phyloP scores from a whole-genome alignment of 1,140 invertebrate genomes.

The Fopius arisanus region DNA sequence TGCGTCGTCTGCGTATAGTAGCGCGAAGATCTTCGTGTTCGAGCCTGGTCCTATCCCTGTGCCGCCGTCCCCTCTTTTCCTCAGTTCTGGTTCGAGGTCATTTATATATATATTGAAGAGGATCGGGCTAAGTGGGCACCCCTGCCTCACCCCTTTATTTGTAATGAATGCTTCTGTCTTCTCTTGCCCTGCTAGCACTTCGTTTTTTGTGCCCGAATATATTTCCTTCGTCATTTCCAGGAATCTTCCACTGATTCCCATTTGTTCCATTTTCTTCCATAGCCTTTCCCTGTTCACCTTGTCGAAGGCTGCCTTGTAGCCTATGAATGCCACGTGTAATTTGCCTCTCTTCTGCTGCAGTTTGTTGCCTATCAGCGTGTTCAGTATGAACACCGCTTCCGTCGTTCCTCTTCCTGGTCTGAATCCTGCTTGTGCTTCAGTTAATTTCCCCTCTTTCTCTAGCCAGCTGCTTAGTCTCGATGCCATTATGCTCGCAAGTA shows the following conservation, averaged over 20 bases:
- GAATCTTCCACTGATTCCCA: conserved; percentile 12
- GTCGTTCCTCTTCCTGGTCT: conserved; percentile 23
- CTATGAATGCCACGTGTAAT: conserved; percentile 21
- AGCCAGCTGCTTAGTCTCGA: conserved; percentile 13
- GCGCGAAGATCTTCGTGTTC: too few species aligned
- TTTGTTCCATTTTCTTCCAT: not conserved
- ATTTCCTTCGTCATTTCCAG: not conserved
- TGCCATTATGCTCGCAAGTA: conserved; percentile 9
- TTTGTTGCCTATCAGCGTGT: conserved; percentile 24
- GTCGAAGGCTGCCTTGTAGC: conserved; percentile 20
- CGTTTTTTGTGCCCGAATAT: not conserved
- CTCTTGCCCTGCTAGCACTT: not conserved
- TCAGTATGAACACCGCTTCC: conserved; percentile 32
- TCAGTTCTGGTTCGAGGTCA: conserved; percentile 19
- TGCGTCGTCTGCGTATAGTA: too few species aligned
- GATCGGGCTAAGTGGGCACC: conserved; percentile 26
- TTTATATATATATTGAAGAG: conserved; percentile 27
- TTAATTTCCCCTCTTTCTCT: conserved; percentile 12
- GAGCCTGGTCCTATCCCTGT: too few species aligned
- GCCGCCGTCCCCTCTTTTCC: not conserved
- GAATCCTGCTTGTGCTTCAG: conserved; percentile 28
- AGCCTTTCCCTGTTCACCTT: conserved; percentile 10
- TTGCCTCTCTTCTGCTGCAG: conserved; percentile 11
- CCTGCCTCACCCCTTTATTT: conserved; percentile 22
- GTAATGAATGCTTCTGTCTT: conserved; percentile 13